A percentile compares a stretch with the other conserved stretches of the same genome.
Evolutionary conservation across 2,888 invertebrate genomes (phyloP).

Genomic region (Luperina testacea): DNA sequence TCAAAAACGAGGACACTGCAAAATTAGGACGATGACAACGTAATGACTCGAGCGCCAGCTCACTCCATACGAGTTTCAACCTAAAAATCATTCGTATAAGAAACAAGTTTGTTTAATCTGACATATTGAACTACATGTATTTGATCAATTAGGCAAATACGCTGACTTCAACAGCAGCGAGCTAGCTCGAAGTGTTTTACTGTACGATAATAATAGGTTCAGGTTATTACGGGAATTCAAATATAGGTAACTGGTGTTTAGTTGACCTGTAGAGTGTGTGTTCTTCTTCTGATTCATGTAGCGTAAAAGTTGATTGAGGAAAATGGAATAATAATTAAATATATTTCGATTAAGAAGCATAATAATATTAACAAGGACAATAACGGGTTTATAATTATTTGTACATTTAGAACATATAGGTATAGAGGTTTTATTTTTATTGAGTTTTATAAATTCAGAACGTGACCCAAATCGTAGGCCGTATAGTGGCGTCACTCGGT

Average conservation of each 20-base stretch:
- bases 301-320: slow-evolving; percentile 30
- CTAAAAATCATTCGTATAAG: slow-evolving; percentile 69
- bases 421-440: slow-evolving; percentile 42
- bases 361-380: slow-evolving; percentile 23
- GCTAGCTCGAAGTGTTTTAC: slow-evolving; percentile 86
- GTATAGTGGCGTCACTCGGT: slow-evolving; percentile 24
- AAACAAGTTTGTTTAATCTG: slow-evolving; percentile 66
- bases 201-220: slow-evolving; percentile 82
- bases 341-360: slow-evolving; percentile 12
- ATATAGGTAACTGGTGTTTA: slow-evolving; percentile 52
- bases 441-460: slow-evolving; percentile 48
- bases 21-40: slow-evolving; percentile 90
- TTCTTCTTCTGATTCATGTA: slow-evolving; percentile 26
- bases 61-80: slow-evolving; percentile 78
- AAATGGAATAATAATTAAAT: slow-evolving; percentile 29
- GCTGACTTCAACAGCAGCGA: slow-evolving; percentile 87
- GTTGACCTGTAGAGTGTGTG: slow-evolving; percentile 22
- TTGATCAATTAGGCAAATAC: slow-evolving; percentile 90
- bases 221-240: slow-evolving; percentile 73
- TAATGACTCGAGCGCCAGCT: slow-evolving; percentile 86
- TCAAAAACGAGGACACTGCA: slow-evolving; percentile 93
- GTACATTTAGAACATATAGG: slow-evolving; percentile 33
- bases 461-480: slow-evolving; percentile 55
- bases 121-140: slow-evolving; percentile 86
- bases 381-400: slow-evolving; percentile 25